phyloP scores from a whole-genome alignment of 2,113 vertebrate genomes.

The Sinocyclocheilus anophthalmus region DNA sequence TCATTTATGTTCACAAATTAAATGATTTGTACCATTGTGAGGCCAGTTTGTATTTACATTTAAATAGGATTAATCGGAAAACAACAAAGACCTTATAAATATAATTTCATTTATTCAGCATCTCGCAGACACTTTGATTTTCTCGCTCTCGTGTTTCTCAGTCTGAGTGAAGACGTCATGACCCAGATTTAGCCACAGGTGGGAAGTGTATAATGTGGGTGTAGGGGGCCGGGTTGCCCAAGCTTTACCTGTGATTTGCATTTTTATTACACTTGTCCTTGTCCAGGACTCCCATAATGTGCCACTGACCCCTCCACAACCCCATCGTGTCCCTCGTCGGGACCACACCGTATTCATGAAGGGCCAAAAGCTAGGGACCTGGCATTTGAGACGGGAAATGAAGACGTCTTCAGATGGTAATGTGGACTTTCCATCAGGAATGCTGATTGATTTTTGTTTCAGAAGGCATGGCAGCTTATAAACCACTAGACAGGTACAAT shows the following conservation, averaged over 20 bases:
- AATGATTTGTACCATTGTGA: neutral
- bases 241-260: constrained; percentile 77
- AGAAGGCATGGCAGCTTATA: constrained; percentile 63
- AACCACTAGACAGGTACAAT: constrained; percentile 64
- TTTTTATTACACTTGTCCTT: constrained; percentile 81
- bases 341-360: constrained; percentile 58
- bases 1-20: neutral
- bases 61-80: constrained; percentile 23
- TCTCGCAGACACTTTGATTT: constrained; percentile 16
- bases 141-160: constrained; percentile 41
- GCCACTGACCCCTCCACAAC: constrained; percentile 65
- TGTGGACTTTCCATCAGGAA: constrained; percentile 77
- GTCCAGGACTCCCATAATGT: constrained; percentile 74
- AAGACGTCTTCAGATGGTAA: constrained; percentile 77
- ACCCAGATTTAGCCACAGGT: constrained; percentile 69
- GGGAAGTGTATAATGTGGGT: constrained; percentile 72
- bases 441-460: constrained; percentile 80
- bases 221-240: constrained; percentile 68
- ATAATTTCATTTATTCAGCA: neutral
- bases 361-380: constrained; percentile 70
- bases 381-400: constrained; percentile 78
- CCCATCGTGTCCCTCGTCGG: constrained; percentile 47
- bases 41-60: neutral
- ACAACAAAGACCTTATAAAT: constrained; percentile 40
- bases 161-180: constrained; percentile 63